Evolutionary conservation across 2,113 vertebrate genomes (phyloP), one percentile per base, ranked within the genome.

Genomic region (Carassius auratus): DNA sequence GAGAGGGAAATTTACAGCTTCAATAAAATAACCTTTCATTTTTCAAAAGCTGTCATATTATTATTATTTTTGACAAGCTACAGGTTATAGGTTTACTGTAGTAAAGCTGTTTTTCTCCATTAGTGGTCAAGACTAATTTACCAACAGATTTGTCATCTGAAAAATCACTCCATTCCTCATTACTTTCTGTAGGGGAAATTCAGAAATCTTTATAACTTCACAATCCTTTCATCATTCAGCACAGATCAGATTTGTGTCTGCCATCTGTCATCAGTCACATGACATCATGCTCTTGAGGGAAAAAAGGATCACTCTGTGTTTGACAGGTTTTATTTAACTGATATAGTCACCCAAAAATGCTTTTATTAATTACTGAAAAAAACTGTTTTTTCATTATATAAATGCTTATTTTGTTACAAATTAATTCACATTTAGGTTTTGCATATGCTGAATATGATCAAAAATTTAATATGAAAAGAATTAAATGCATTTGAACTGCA

Each of bases 241-340:
- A 75, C 7, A 75, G n/a, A 50, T 23, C 73, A 75, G 73, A 74
- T 74, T 74, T 23, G 71, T 48, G 71, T n/a, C 42, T 14, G 71
- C 21, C 42, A 74, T 45, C 42, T 48, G 71, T 74, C 69, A 42
- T 42, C 68, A 71, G 19, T 73, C 69, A 73, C 69, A 42, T 42
- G 36, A 13, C 36, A 71, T 71, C 42, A 48, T 74, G 73, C n/a
- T 50, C 21, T 48, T 48, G 42, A 75, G 12, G 12, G 42, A 30
- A 50, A 50, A 50, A 75, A 75, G 42, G n/a, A 3, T 5, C 38
- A 23, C 42, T 68, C 64, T 21, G 21, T 21, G 15, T 38, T 71
- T 36, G 8, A 13, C 38, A 48, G 21, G n/a, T 12, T 74, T 74
- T 48, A 23, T n/a, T 19, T 23, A 5, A n/a, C 21, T 38, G 36